Percentiles rank a stretch among this genome's conserved stretches.
Evolutionary conservation across 2,113 vertebrate genomes (phyloP).

Genomic region (Sorex fumeus): DNA sequence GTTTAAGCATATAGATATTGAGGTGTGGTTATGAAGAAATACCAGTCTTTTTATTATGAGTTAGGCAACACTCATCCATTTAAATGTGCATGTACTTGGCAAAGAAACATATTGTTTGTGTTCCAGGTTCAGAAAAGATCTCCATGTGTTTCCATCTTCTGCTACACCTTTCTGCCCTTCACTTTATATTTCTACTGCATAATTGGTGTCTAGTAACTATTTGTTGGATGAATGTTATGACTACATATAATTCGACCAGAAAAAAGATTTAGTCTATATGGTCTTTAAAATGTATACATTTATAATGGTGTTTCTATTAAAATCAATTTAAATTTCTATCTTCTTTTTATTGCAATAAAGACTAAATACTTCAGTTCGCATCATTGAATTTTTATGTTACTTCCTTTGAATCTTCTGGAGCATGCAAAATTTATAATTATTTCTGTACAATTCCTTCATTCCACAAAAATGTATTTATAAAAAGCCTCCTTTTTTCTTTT

Average conservation of each 20-base stretch:
- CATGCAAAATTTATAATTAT: neutral
- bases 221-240: neutral
- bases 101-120: neutral
- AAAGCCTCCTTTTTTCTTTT: neutral
- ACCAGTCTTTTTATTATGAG: slow-evolving; percentile 2
- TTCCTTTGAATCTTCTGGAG: neutral
- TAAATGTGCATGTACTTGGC: neutral
- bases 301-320: too few species aligned
- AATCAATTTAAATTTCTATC: too few species aligned
- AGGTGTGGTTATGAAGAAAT: slow-evolving; percentile 42
- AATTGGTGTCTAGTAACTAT: neutral
- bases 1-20: slow-evolving; percentile 53
- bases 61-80: neutral
- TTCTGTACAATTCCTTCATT: neutral
- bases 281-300: too few species aligned
- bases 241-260: neutral
- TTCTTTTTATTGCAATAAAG: neutral
- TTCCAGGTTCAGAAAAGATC: neutral
- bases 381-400: neutral
- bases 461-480: neutral
- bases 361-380: neutral
- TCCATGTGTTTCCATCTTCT: neutral
- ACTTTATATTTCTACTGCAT: neutral
- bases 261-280: neutral
- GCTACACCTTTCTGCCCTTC: neutral